These are phyloP conservation scores for Sebastes trivittatus DNA, from an alignment of 2,797 vertebrate species.

Conservation along the genomic window DNA sequence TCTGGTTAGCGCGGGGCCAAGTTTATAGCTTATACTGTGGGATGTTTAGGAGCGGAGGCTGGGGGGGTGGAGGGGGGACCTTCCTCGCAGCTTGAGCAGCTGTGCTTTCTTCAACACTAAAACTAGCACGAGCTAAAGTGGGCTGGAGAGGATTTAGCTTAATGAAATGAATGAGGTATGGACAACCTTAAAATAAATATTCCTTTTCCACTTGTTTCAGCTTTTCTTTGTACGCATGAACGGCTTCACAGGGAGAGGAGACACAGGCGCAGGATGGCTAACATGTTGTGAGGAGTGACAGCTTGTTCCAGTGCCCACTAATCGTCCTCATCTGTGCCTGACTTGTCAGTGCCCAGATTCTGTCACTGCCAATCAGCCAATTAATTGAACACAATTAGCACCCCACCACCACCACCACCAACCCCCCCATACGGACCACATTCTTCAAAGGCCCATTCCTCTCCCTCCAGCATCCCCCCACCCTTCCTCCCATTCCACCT, in stretches of 20 bases:
- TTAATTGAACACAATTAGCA: constrained; percentile 90
- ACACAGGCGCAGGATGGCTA: constrained; percentile 62
- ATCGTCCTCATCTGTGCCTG: constrained; percentile 88
- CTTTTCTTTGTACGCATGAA: constrained; percentile 35
- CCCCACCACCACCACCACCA: constrained; percentile 45
- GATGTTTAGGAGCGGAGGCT: constrained; percentile 66
- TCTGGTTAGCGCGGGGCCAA: constrained; percentile 76
- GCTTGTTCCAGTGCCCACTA: constrained; percentile 90
- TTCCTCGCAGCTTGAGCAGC: constrained; percentile 56
- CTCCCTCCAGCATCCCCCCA: constrained; percentile 41
- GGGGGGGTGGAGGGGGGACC: background rate
- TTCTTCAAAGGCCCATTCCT: constrained; percentile 70
- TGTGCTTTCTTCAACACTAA: constrained; percentile 51
- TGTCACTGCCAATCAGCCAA: constrained; percentile 92
- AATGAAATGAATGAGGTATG: constrained; percentile 11
- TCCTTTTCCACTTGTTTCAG: constrained; percentile 27
- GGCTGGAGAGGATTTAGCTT: constrained; percentile 18
- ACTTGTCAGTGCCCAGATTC: constrained; percentile 91
- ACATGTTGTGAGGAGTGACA: constrained; percentile 89
- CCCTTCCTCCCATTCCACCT: constrained; percentile 45
- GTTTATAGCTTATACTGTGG: constrained; percentile 64
- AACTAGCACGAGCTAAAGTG: constrained; percentile 22
- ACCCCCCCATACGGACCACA: constrained; percentile 47
- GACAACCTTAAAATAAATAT: constrained; percentile 41
- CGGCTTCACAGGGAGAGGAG: constrained; percentile 15